Evolutionary conservation across 1,140 invertebrate genomes (phyloP).

Genomic region (Ptiloglossa arizonensis): DNA sequence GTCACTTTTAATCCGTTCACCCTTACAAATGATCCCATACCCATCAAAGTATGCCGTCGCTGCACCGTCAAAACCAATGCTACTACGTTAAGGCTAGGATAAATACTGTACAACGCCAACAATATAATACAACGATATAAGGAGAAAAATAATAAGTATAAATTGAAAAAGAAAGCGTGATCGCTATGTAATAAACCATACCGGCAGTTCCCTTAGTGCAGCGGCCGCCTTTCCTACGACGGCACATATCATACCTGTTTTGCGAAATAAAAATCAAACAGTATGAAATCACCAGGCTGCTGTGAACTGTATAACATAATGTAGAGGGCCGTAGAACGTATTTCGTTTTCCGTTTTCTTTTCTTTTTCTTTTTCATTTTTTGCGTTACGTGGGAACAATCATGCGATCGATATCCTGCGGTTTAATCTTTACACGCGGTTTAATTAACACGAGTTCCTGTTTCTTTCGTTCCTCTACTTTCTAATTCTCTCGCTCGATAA

Average conservation of each 20-base stretch:
- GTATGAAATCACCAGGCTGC: conserved; percentile 76
- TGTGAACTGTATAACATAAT: conserved; percentile 30
- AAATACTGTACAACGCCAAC: conserved; percentile 29
- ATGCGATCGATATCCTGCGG: background rate
- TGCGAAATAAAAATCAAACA: conserved; percentile 80
- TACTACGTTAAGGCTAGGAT: conserved; percentile 26
- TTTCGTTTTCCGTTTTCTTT: background rate
- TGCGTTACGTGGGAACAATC: too few species aligned
- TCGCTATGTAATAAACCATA: conserved; percentile 85
- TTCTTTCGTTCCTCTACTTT: conserved; percentile 4
- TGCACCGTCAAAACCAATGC: conserved; percentile 16
- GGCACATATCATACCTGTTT: conserved; percentile 97
- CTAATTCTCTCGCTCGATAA: background rate
- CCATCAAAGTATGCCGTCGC: conserved; percentile 4
- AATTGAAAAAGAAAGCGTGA: conserved; percentile 73
- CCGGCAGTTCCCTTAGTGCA: conserved; percentile 98
- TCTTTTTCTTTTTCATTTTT: background rate
- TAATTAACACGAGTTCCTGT: background rate
- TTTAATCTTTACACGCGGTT: background rate
- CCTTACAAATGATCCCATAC: conserved; percentile 1
- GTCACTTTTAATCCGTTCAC: conserved; percentile 10
- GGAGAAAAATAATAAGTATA: conserved; percentile 47
- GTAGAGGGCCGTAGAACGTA: conserved; percentile 10
- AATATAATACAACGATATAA: background rate
- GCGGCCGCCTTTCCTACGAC: conserved; percentile 95